Base-by-base conservation (phyloP, 2,888 invertebrate genomes). In the Megastigmus dorsalis region DNA sequence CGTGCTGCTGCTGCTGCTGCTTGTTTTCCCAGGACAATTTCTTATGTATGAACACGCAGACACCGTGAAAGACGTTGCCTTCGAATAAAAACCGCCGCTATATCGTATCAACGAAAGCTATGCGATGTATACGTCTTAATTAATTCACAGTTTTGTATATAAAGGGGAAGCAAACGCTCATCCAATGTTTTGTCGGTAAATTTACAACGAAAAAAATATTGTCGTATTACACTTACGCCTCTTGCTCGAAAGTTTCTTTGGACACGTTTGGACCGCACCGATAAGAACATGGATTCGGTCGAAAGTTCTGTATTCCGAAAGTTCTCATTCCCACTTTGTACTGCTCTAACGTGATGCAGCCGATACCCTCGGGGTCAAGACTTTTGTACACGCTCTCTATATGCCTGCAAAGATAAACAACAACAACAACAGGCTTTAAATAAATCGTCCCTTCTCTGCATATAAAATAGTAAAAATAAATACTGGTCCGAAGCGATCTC, bases 301-400 rank as follows among this genome's bases (percentile, higher is more conserved):
- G 77, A 79, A n/a, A 83, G 57, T 60, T 52, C 30, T 68, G 36
- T 65, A 85, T 78, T 28, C 84, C 83, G 23, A 85, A 76, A 20
- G 83, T 80, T 43, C 71, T 80, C 84, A 85, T 82, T 18, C 82
- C 84, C 36, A 68, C 78, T 73, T 74, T 81, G 65, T 84, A 85
- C 59, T 82, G 82, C 20, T 83, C 78, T 50, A 82, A 66, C 10
- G 82, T 79, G 55, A 84, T 81, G 65, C 57, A 69, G 13, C 82
- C 84, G 43, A 68, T 36, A 48, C 75, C 71, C 23, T 72, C 79
- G 6, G 82, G 83, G 66, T 84, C 84, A 52, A 85, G 70, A 48
- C 82, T 82, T 59, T 78, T 81, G 76, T 80, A 84, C 73, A 84
- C 78, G 76, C 82, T 84, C 63, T 81, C 80, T 68, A 84, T 81